A percentile compares a stretch with the other conserved stretches of the same genome.
Evolutionary conservation across 2,888 invertebrate genomes (phyloP).

Genomic region (Athalia rosae): DNA sequence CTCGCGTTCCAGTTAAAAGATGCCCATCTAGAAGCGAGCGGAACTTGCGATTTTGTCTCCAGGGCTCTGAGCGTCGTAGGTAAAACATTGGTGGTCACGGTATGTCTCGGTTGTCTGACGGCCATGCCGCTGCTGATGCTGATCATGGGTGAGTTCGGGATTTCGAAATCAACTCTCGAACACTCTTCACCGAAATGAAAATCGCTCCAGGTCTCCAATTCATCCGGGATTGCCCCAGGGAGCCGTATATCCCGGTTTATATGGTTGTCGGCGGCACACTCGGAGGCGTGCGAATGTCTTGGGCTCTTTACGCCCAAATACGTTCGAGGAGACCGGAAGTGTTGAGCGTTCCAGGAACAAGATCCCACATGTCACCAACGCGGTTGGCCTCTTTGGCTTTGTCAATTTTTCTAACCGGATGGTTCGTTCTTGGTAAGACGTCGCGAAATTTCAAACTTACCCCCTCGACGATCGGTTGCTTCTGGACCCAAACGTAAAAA

Average conservation of each 20-base stretch:
- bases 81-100: slow-evolving; percentile 84
- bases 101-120: slow-evolving; percentile 80
- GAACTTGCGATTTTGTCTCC: slow-evolving; percentile 84
- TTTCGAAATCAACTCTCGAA: background rate
- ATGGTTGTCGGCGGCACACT: slow-evolving; percentile 89
- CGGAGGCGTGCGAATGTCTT: slow-evolving; percentile 80
- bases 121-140: slow-evolving; percentile 85
- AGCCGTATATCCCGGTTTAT: slow-evolving; percentile 86
- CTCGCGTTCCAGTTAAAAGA: slow-evolving; percentile 87
- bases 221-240: slow-evolving; percentile 85
- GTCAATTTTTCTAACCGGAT: slow-evolving; percentile 82
- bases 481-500: no score
- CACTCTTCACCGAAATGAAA: slow-evolving; percentile 19
- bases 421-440: slow-evolving; percentile 82
- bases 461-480: background rate
- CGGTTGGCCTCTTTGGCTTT: slow-evolving; percentile 80
- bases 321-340: slow-evolving; percentile 68
- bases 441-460: background rate
- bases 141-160: slow-evolving; percentile 81
- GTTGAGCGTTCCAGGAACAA: slow-evolving; percentile 62
- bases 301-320: slow-evolving; percentile 68
- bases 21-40: slow-evolving; percentile 85
- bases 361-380: slow-evolving; percentile 75
- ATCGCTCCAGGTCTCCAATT: slow-evolving; percentile 82
- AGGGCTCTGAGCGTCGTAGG: slow-evolving; percentile 84